These are phyloP conservation scores for Creontiades dilutus DNA, from an alignment of 2,888 invertebrate species.

Conservation along the genomic window DNA sequence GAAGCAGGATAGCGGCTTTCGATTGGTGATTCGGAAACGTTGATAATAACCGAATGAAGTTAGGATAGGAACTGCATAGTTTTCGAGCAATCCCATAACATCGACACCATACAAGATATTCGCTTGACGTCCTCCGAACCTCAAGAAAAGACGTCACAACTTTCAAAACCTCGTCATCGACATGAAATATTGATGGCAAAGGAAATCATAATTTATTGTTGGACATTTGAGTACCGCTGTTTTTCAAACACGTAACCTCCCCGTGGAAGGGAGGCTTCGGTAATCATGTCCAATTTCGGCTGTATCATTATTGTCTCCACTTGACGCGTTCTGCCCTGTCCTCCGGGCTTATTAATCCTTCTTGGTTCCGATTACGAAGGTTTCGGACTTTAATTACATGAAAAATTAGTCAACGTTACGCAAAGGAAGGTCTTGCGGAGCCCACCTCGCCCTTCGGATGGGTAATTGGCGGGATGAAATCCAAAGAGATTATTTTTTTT, in stretches of 20 bases:
- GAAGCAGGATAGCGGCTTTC: too few species aligned
- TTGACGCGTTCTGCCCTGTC: slow-evolving; percentile 32
- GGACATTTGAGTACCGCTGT: neutral
- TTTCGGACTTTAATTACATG: slow-evolving; percentile 30
- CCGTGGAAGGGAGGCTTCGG: neutral
- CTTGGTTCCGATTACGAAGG: neutral
- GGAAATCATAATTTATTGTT: slow-evolving; percentile 19
- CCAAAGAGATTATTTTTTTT: neutral
- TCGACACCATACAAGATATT: neutral
- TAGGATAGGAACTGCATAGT: too few species aligned
- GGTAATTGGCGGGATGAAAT: neutral
- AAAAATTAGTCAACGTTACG: slow-evolving; percentile 41
- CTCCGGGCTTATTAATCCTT: neutral
- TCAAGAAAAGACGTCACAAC: neutral
- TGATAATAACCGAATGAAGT: too few species aligned
- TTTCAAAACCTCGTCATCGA: neutral
- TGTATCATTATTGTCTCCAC: slow-evolving; percentile 21
- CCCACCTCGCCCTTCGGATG: neutral
- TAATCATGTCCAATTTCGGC: slow-evolving; percentile 15
- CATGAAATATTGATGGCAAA: neutral
- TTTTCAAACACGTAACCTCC: slow-evolving; percentile 21
- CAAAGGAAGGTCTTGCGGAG: slow-evolving; percentile 9
- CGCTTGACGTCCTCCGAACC: neutral
- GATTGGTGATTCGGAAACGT: too few species aligned
- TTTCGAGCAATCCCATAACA: too few species aligned